phyloP scores from a whole-genome alignment of 1,140 invertebrate genomes.

The Euura lappo region DNA sequence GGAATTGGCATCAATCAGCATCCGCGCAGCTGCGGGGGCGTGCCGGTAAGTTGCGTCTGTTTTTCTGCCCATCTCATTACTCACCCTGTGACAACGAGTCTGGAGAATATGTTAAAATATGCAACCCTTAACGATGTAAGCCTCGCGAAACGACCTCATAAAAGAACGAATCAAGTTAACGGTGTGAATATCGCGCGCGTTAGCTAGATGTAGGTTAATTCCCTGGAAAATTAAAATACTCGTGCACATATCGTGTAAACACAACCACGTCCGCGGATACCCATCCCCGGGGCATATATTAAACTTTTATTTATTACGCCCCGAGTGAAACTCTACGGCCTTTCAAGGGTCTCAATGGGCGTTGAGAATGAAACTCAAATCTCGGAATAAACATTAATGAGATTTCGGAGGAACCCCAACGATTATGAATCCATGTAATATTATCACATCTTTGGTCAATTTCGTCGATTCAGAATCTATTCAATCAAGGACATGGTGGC shows the following conservation, averaged over 20 bases:
- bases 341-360: neutral
- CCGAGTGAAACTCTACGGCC: neutral
- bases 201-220: neutral
- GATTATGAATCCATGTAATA: no score
- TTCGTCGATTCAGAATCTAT: no score
- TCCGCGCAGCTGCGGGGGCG: no score
- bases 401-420: no score
- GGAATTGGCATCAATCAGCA: no score
- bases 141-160: constrained; percentile 32
- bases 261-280: neutral
- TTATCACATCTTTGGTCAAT: no score
- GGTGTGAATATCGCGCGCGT: constrained; percentile 9
- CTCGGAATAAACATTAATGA: no score
- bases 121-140: constrained; percentile 13
- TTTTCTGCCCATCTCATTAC: constrained; percentile 34
- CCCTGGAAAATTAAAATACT: neutral
- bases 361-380: neutral
- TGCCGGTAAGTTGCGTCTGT: no score
- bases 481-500: no score
- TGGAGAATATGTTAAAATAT: constrained; percentile 48
- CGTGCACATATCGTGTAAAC: neutral
- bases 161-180: constrained; percentile 39
- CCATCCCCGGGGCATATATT: neutral
- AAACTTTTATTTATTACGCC: neutral
- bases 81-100: constrained; percentile 40